Evolutionary conservation across 1,140 invertebrate species (phyloP).

Genomic region (Olivierus martensii): DNA sequence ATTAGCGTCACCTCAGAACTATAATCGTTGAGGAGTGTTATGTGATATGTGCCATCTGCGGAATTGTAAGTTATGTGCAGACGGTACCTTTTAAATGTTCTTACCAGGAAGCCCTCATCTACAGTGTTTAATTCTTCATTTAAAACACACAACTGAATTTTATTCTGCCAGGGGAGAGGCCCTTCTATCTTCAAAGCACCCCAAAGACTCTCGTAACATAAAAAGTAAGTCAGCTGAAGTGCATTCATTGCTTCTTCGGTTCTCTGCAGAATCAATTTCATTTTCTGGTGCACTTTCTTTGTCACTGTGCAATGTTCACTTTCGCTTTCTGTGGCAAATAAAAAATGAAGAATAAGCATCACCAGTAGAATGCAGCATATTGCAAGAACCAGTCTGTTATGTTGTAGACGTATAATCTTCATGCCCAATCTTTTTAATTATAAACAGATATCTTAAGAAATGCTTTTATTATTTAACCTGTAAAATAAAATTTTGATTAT

Average conservation of each 20-base stretch:
- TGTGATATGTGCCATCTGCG: constrained; percentile 30
- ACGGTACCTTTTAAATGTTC: constrained; percentile 26
- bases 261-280: background rate
- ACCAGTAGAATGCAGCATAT: no score
- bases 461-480: no score
- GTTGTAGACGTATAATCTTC: no score
- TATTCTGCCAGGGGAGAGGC: constrained; percentile 29
- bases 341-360: no score
- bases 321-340: no score
- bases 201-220: constrained; percentile 41
- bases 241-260: constrained; percentile 18
- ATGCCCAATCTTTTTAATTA: no score
- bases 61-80: constrained; percentile 31
- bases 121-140: constrained; percentile 30
- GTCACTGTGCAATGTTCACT: no score
- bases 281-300: background rate
- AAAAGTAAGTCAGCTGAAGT: constrained; percentile 31
- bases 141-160: constrained; percentile 35
- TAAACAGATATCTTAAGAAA: no score
- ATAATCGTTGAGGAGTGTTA: constrained; percentile 19
- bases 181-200: constrained; percentile 32
- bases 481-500: no score
- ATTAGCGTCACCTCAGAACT: constrained; percentile 21
- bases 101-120: constrained; percentile 31
- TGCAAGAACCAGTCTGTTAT: no score